phyloP scores from a whole-genome alignment of 2,888 invertebrate genomes.

The Eupithecia dodoneata region DNA sequence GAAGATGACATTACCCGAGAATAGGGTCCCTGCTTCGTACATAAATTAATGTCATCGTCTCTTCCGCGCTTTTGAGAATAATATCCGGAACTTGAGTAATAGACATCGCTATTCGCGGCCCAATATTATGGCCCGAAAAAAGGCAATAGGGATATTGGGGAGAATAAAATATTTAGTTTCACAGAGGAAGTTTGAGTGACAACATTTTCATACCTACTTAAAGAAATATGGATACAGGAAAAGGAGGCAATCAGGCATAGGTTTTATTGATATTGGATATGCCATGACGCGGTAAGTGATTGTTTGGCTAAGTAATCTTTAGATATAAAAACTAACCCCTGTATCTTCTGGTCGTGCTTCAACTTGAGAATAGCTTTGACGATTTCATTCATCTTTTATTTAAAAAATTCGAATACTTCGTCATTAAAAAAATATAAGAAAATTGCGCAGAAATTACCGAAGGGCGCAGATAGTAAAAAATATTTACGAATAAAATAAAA shows the following conservation, averaged over 20 bases:
- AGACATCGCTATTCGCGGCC: conserved; percentile 38
- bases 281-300: neutral
- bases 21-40: conserved; percentile 27
- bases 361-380: too few relatives aligned
- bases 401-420: too few relatives aligned
- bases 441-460: too few relatives aligned
- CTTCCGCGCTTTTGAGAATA: conserved; percentile 39
- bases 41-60: conserved; percentile 43
- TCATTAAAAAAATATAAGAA: too few relatives aligned
- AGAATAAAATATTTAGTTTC: conserved; percentile 29
- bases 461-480: too few relatives aligned
- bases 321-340: too few relatives aligned
- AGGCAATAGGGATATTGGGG: conserved; percentile 37
- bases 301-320: neutral
- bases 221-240: neutral
- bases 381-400: too few relatives aligned
- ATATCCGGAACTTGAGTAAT: conserved; percentile 44
- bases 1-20: neutral
- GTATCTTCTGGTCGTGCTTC: too few relatives aligned
- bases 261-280: neutral
- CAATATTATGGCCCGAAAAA: conserved; percentile 39
- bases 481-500: too few relatives aligned
- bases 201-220: conserved; percentile 17
- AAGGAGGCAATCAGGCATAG: neutral
- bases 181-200: conserved; percentile 13